Evolutionary conservation across 2,888 invertebrate genomes (phyloP).

Genomic region (Epirrhoe alternata): DNA sequence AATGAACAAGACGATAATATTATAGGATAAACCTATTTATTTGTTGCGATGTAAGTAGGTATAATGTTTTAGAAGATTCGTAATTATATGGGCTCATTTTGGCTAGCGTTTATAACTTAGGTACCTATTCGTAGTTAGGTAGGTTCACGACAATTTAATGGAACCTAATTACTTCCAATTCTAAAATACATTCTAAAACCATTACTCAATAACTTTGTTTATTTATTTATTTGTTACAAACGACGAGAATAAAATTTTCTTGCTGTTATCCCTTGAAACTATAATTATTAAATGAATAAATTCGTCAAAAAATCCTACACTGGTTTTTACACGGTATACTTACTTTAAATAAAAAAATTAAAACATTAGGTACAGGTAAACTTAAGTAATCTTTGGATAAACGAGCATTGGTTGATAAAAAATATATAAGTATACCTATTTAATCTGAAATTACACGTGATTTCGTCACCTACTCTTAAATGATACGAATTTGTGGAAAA

Average conservation of each 20-base stretch:
- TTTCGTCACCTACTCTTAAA: not conserved
- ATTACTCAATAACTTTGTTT: not conserved
- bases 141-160: constrained; percentile 19
- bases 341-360: no score
- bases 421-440: not conserved
- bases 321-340: not conserved
- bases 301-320: not conserved
- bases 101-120: not conserved
- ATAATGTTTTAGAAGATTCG: not conserved
- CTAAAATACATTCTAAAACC: not conserved
- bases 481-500: no score
- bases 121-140: constrained; percentile 11
- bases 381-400: not conserved
- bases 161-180: not conserved
- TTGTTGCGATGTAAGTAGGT: not conserved
- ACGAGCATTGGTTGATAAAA: not conserved
- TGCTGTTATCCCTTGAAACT: not conserved
- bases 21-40: no score
- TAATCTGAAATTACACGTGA: not conserved
- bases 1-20: no score
- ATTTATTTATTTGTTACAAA: no score
- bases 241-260: not conserved
- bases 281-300: not conserved
- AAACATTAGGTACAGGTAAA: no score
- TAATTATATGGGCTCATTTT: not conserved